A percentile compares a stretch with the other conserved stretches of the same genome.
These are phyloP conservation scores for Pseudorectes ferrugineus DNA, from an alignment of 2,113 vertebrate species.

Conservation along the genomic window DNA sequence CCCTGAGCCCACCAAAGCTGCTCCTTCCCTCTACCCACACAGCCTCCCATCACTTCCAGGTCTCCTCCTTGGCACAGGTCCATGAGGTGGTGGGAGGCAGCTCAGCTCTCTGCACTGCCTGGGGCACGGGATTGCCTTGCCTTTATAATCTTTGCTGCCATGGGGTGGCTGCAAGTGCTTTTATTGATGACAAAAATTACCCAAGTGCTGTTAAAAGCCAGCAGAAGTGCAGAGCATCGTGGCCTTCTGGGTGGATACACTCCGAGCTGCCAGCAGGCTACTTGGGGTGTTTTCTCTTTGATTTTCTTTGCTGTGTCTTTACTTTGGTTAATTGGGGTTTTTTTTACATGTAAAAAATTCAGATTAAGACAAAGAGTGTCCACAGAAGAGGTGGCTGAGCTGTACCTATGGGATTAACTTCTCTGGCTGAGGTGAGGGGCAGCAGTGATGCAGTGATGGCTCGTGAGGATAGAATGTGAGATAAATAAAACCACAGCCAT, in stretches of 20 bases:
- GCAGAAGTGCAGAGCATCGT: background rate
- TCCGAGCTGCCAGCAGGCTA: background rate
- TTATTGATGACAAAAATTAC: background rate
- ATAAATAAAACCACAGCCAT: background rate
- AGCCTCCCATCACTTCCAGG: background rate
- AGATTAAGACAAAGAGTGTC: background rate
- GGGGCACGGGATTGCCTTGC: background rate
- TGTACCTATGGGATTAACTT: background rate
- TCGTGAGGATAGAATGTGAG: background rate
- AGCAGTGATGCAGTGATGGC: background rate
- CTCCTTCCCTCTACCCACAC: background rate
- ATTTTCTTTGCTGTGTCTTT: background rate
- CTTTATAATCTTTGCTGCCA: background rate
- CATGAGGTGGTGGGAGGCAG: background rate
- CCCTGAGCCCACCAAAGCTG: too few species aligned
- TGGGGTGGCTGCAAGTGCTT: background rate
- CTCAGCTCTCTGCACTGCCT: background rate
- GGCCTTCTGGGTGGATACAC: background rate
- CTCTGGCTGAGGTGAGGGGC: background rate
- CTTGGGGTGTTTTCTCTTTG: background rate
- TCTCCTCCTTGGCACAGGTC: background rate
- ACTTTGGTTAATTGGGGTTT: background rate
- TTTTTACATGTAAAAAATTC: background rate
- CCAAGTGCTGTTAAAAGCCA: background rate
- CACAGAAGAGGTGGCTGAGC: background rate